Evolutionary conservation across 1,140 invertebrate species (phyloP).

Genomic region (Medauroidea extradentata): DNA sequence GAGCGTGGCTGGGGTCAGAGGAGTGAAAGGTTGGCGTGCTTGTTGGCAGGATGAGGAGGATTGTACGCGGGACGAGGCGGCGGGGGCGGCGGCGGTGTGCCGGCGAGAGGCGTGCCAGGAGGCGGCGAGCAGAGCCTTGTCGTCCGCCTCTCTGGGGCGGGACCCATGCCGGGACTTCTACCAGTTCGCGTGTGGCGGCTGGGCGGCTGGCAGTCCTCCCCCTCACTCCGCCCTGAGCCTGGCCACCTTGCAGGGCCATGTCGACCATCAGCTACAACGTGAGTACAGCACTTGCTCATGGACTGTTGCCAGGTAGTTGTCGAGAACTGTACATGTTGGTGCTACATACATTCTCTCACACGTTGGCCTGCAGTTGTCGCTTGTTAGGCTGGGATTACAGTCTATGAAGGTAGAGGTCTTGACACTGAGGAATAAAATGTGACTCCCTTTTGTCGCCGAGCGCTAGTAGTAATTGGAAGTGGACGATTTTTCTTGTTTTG

Average conservation of each 20-base stretch:
- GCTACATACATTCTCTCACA: not conserved
- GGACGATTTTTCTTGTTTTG: no score
- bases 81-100: constrained; percentile 32
- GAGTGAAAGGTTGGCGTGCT: no score
- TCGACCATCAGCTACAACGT: constrained; percentile 40
- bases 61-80: not conserved
- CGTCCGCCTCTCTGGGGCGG: constrained; percentile 41
- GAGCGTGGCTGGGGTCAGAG: no score
- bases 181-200: constrained; percentile 60
- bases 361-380: not conserved
- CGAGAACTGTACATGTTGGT: not conserved
- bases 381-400: no score
- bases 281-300: not conserved
- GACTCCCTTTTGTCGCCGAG: no score
- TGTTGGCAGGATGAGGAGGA: constrained; percentile 17
- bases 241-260: constrained; percentile 40
- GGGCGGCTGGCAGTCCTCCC: constrained; percentile 12
- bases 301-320: not conserved
- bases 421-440: no score
- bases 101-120: constrained; percentile 39
- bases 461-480: no score
- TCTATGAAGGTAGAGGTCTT: no score
- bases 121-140: constrained; percentile 41
- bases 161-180: constrained; percentile 67
- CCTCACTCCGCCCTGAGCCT: constrained; percentile 38